Conservation (phyloP, 2,888 invertebrate genomes). For the Catocala sponsa region DNA sequence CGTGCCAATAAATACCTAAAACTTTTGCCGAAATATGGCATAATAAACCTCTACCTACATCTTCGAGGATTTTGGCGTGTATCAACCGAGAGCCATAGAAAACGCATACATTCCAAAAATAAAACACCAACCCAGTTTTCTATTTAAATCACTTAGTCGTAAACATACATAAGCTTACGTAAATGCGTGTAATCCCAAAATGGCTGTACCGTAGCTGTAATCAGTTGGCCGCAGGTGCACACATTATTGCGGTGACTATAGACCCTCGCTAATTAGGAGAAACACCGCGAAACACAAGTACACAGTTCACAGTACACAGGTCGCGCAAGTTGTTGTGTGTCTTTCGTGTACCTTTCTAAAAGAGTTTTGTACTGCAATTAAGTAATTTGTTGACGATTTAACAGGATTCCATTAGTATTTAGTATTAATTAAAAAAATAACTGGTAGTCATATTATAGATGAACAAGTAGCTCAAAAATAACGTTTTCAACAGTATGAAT, state of each 20-base stretch:
- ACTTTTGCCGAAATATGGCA: too few species aligned
- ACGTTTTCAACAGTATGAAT: too few species aligned
- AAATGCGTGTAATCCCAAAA: slow-evolving; percentile 18
- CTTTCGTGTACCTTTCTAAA: not conserved
- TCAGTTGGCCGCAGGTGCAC: slow-evolving; percentile 44
- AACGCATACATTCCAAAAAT: too few species aligned
- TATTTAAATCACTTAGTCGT: slow-evolving; percentile 40
- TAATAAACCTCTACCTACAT: too few species aligned
- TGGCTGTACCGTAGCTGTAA: slow-evolving; percentile 21
- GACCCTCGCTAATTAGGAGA: slow-evolving; percentile 39
- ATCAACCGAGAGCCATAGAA: too few species aligned
- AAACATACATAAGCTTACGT: slow-evolving; percentile 26
- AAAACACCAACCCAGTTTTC: slow-evolving; percentile 8
- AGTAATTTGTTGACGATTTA: too few species aligned
- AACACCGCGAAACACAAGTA: slow-evolving; percentile 25
- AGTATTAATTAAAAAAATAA: too few species aligned
- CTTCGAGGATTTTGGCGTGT: too few species aligned
- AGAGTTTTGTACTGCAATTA: not conserved
- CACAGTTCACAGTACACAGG: slow-evolving; percentile 11
- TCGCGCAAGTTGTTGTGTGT: slow-evolving; percentile 28
- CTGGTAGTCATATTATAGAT: too few species aligned
- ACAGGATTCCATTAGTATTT: too few species aligned
- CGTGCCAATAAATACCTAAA: too few species aligned
- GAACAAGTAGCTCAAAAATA: too few species aligned
- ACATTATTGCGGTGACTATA: slow-evolving; percentile 42